phyloP scores from a whole-genome alignment of 2,113 vertebrate genomes.

The Pollimyrus isidori region DNA sequence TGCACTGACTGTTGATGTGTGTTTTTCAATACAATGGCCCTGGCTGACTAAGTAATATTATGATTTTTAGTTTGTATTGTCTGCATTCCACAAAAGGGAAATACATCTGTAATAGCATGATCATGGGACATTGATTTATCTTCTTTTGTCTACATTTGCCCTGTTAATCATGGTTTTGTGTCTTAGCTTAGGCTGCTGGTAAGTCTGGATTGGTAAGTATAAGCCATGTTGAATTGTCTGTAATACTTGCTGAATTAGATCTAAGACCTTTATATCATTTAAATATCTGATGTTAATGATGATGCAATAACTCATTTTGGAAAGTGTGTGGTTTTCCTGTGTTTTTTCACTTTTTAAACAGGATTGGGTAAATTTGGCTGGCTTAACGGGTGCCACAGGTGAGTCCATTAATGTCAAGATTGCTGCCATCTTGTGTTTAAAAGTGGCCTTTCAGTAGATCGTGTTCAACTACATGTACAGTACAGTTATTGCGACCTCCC shows the following conservation, averaged over 20 bases:
- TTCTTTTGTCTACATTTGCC: background rate
- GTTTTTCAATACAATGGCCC: background rate
- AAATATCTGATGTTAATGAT: background rate
- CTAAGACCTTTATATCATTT: background rate
- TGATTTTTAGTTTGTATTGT: background rate
- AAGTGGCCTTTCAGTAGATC: background rate
- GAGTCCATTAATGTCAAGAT: background rate
- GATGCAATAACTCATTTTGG: background rate
- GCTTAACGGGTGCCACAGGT: background rate
- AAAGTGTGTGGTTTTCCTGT: background rate
- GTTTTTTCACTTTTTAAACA: background rate
- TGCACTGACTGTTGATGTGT: background rate
- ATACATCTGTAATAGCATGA: background rate
- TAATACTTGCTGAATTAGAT: background rate
- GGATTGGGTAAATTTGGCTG: background rate
- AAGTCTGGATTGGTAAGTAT: background rate
- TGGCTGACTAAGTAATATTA: background rate
- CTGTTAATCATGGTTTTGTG: background rate
- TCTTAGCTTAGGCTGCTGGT: background rate
- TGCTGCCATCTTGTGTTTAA: background rate
- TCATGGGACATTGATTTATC: background rate
- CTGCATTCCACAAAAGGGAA: background rate
- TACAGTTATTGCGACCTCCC: background rate
- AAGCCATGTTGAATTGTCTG: background rate
- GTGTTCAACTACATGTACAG: background rate